A percentile compares a stretch with the other conserved stretches of the same genome.
phyloP scores from a whole-genome alignment of 2,888 invertebrate genomes.

The Pterobdella sp. region DNA sequence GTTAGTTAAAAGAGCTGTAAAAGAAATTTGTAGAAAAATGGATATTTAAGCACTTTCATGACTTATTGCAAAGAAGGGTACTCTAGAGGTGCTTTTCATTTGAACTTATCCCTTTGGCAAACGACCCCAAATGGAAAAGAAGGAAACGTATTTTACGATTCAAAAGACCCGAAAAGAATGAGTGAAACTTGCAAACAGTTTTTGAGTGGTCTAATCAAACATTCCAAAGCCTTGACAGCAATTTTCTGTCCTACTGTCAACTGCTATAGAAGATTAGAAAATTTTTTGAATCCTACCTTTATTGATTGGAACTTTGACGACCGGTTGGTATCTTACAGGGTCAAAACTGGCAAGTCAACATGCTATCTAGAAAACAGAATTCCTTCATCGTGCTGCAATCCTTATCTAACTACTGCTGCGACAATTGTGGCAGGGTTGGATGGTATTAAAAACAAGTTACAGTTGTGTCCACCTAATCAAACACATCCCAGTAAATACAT shows the following conservation, averaged over 20 bases:
- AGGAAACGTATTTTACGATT: conserved; percentile 31
- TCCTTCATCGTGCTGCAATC: conserved; percentile 32
- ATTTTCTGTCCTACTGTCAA: conserved; percentile 35
- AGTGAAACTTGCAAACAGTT: conserved; percentile 30
- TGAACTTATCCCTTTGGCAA: conserved; percentile 37
- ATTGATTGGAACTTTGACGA: conserved; percentile 33
- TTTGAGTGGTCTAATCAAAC: conserved; percentile 34
- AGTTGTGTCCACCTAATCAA: conserved; percentile 15
- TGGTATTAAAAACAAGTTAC: conserved; percentile 32
- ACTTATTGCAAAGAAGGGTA: conserved; percentile 23
- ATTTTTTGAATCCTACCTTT: conserved; percentile 5
- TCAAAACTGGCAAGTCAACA: conserved; percentile 25
- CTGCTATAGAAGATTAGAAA: conserved; percentile 35
- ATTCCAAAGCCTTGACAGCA: conserved; percentile 32
- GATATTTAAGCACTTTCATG: conserved; percentile 36
- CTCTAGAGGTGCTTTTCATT: conserved; percentile 35
- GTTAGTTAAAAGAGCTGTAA: conserved; percentile 33
- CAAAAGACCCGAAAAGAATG: conserved; percentile 15
- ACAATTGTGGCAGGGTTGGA: conserved; percentile 37
- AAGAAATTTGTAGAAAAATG: conserved; percentile 32
- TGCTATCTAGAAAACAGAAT: conserved; percentile 35
- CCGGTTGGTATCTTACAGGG: conserved; percentile 22
- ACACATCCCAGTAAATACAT: neutral
- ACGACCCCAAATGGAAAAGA: neutral
- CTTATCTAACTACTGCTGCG: conserved; percentile 35